These are phyloP conservation scores for Dendroctonus ponderosae DNA, from an alignment of 1,140 invertebrate genomes.

Conservation along the genomic window DNA sequence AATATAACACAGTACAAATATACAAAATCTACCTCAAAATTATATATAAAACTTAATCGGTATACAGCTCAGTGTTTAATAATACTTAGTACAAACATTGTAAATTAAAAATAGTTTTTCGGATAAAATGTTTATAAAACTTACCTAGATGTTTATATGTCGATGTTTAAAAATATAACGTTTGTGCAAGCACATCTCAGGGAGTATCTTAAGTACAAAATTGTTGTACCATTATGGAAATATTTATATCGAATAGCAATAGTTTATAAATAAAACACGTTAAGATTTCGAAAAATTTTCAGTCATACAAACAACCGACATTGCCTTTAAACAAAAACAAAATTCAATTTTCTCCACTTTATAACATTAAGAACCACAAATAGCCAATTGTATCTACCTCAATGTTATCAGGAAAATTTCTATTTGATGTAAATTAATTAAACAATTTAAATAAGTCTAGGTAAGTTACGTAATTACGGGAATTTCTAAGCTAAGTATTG, in stretches of 20 bases:
- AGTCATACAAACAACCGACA: background rate
- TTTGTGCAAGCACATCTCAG: constrained; percentile 30
- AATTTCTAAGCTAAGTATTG: background rate
- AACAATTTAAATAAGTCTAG: background rate
- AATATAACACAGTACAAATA: constrained; percentile 43
- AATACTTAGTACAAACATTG: constrained; percentile 40
- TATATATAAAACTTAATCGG: constrained; percentile 34
- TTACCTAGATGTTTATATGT: constrained; percentile 44
- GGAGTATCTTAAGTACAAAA: constrained; percentile 35
- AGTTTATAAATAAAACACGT: background rate
- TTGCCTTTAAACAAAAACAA: background rate
- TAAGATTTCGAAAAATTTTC: background rate
- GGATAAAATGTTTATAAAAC: constrained; percentile 32
- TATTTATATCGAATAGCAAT: constrained; percentile 13
- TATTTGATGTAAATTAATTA: no score
- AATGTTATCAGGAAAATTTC: no score
- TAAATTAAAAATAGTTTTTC: constrained; percentile 35
- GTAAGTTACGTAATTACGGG: constrained; percentile 1
- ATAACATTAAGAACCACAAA: background rate
- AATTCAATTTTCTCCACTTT: background rate
- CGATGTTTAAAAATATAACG: constrained; percentile 14
- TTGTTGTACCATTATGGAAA: constrained; percentile 35
- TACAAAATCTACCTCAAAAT: constrained; percentile 45
- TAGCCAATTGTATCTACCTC: background rate
- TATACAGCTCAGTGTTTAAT: constrained; percentile 34